Evolutionary conservation across 1,140 invertebrate species (phyloP), one percentile per base, ranked within the genome.

Genomic region (Dinothrombium tinctorium): DNA sequence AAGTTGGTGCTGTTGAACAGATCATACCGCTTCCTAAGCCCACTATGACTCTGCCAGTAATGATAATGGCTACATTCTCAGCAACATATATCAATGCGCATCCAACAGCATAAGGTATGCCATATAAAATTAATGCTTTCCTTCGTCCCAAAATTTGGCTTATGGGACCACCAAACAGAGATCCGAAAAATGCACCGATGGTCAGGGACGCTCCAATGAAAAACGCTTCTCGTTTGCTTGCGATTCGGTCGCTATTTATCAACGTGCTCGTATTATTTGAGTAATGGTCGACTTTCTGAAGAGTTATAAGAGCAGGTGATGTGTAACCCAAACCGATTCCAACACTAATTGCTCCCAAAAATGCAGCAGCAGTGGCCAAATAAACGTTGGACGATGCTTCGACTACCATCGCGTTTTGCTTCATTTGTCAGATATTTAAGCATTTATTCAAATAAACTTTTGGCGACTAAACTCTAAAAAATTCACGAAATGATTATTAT

Each of bases 81-180:
- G 71, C 64, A 55, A 69, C 72, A 39, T 72, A 71, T 12, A 84
- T 71, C 1, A 76, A 49, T 1, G 66, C 49, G 75, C 77, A 86
- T 20, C 79, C 79, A 15, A 73, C 17, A 33, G 29, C 28, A 29
- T 29, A 9, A 22, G 24, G 6, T 42, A 25, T 12, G 22, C 37
- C 41, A 4, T 20, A 14, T 11, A 12, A 42, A 26, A 52, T 49
- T 83, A 29, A 26, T 29, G 22, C 6, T 2, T 25, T 44, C 11
- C 15, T 15, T 3, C n/a, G 20, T 33, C 12, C 12, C 9, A 43
- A n/a, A 21, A 15, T 19, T 41, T 21, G 12, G 21, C 17, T 47
- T 29, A 24, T 17, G 15, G 36, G 21, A 42, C 52, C 49, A 29
- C 46, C 43, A 9, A 44, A 11, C 5, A 46, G 1, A 19, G 43